These are phyloP conservation scores for Bos javanicus DNA, from an alignment of 2,113 vertebrate genomes.

Conservation along the genomic window DNA sequence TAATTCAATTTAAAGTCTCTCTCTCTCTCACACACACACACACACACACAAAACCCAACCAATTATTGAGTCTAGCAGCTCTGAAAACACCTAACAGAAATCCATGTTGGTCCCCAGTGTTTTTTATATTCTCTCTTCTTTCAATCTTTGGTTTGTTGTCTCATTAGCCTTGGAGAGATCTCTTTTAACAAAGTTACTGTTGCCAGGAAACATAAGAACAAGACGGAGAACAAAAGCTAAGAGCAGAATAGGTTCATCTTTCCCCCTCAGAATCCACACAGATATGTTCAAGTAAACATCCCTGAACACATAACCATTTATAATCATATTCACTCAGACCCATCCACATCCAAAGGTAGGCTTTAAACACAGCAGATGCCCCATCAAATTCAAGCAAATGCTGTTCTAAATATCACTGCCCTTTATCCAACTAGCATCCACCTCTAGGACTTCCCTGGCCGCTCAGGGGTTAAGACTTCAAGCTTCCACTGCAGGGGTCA, in stretches of 20 bases:
- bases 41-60: not conserved
- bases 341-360: not conserved
- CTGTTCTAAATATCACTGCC: not conserved
- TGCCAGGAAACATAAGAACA: slow-evolving; percentile 69
- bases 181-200: slow-evolving; percentile 50
- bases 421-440: not conserved
- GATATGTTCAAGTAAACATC: not conserved
- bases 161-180: slow-evolving; percentile 35
- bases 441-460: not conserved
- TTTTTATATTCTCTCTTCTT: slow-evolving; percentile 51
- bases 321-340: not conserved
- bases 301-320: not conserved
- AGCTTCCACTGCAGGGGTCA: not conserved
- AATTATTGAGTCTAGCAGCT: slow-evolving; percentile 33
- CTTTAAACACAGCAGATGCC: not conserved
- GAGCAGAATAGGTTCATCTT: not conserved
- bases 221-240: slow-evolving; percentile 59
- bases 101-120: slow-evolving; percentile 24
- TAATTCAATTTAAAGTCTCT: slow-evolving; percentile 55
- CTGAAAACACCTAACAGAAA: slow-evolving; percentile 56
- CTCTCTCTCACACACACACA: not conserved
- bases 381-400: not conserved
- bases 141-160: slow-evolving; percentile 54
- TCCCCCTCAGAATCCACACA: not conserved
- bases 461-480: not conserved